Evolutionary conservation across 2,888 invertebrate genomes (phyloP).

Genomic region (Cerastoderma edule): DNA sequence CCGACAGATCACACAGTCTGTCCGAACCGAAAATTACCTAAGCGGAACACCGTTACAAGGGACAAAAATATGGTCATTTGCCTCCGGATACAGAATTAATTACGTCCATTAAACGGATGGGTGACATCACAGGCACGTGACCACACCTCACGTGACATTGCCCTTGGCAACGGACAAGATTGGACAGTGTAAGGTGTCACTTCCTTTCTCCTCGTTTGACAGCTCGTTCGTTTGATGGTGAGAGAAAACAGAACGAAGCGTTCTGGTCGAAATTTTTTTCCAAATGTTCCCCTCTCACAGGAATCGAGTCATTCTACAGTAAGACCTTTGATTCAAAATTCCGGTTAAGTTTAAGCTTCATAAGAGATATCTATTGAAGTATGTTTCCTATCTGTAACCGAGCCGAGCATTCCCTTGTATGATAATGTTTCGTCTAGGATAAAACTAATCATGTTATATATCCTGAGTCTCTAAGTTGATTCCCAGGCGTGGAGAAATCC

Average conservation of each 20-base stretch:
- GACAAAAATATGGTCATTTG: constrained; percentile 29
- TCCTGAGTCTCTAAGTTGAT: too few species aligned
- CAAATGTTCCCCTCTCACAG: constrained; percentile 11
- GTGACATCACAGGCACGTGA: constrained; percentile 50
- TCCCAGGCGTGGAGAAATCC: too few species aligned
- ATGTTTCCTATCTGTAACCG: too few species aligned
- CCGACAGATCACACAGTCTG: constrained; percentile 3
- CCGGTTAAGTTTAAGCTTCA: too few species aligned
- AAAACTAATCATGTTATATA: too few species aligned
- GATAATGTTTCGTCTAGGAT: too few species aligned
- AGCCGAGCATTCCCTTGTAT: too few species aligned
- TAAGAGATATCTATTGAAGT: too few species aligned
- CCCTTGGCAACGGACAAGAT: constrained; percentile 41
- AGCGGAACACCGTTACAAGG: background rate
- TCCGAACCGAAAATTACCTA: background rate
- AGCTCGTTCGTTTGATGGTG: constrained; percentile 7
- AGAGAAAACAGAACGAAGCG: constrained; percentile 9
- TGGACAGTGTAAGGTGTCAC: constrained; percentile 33
- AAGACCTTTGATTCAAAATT: too few species aligned
- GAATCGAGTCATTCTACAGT: too few species aligned
- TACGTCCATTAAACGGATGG: constrained; percentile 52
- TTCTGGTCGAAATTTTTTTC: background rate
- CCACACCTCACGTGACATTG: constrained; percentile 48
- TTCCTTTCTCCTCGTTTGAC: constrained; percentile 6
- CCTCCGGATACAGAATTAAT: constrained; percentile 42